Evolutionary conservation across 2,113 vertebrate species (phyloP), one percentile per base, ranked within the genome.

Genomic region (Nycticryphes semicollaris): DNA sequence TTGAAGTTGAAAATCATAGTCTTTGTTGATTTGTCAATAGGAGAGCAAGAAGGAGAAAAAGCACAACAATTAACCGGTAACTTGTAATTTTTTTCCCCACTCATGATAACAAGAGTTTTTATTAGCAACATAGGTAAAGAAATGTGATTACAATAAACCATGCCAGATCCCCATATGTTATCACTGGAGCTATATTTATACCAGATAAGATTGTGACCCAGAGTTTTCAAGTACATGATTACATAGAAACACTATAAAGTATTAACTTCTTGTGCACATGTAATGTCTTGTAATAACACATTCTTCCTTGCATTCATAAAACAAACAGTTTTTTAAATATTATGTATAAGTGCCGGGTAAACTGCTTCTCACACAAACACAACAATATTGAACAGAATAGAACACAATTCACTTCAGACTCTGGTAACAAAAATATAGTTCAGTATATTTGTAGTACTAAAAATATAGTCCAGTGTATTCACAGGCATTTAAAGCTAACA

Each of bases 51-150:
- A 64, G 25, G 30, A 89, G n/a, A 87, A 68, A 89, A 92, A 56
- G 33, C 48, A 93, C 18, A 64, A 17, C 66, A 93, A 90, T 84
- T 83, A 94, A 69, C 35, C 37, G 83, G 82, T 88, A 90, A 77
- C 84, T 76, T 93, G 64, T n/a, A 74, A 64, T 82, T 96, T 96
- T 89, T 96, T 89, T 91, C 53, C 70, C 60, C 35, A 77, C 73
- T 91, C 56, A 43, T 12, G 73, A 94, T 96, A 95, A 90, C 64
- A 87, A 89, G 77, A 94, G 91, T 91, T 96, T 91, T 96, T 91
- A 87, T 94, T 97, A 96, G 89, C 81, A 95, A 91, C 94, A 91
- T 84, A 96, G 95, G 93, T 97, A 96, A 94, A 93, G 95, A 96
- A 92, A 93, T 89, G 74, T 50, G 91, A 95, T 96, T 95, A 85